Evolutionary conservation across 2,888 invertebrate genomes (phyloP).

Genomic region (Lysandra bellargus): DNA sequence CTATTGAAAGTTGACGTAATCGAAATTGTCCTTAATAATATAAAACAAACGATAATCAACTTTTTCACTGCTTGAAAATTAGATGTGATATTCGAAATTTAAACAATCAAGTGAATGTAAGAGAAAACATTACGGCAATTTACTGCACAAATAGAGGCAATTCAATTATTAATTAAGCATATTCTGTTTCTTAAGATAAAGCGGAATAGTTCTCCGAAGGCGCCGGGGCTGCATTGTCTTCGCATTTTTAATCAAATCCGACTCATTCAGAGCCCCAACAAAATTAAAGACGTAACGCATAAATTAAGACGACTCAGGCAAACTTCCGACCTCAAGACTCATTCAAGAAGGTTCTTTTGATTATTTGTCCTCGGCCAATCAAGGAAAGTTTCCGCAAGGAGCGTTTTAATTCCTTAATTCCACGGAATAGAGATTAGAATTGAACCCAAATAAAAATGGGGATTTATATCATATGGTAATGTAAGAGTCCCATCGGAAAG

Average conservation of each 20-base stretch:
- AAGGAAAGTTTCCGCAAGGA: conserved; percentile 15
- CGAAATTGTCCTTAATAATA: not conserved
- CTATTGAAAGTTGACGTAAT: too few species aligned
- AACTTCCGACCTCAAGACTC: conserved; percentile 63
- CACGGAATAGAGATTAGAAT: conserved; percentile 40
- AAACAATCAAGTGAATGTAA: not conserved
- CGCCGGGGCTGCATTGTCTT: conserved; percentile 56
- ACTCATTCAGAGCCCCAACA: conserved; percentile 51
- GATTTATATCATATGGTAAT: conserved; percentile 64
- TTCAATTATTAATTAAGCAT: conserved; percentile 36
- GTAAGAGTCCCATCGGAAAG: conserved; percentile 71
- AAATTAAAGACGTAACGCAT: conserved; percentile 72
- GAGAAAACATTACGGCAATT: not conserved
- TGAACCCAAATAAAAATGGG: conserved; percentile 30
- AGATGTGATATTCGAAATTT: too few species aligned
- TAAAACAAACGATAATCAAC: too few species aligned
- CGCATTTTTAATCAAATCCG: conserved; percentile 67
- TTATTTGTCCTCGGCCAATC: conserved; percentile 49
- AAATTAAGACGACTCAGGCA: conserved; percentile 67
- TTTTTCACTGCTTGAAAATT: too few species aligned
- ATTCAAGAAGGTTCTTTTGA: conserved; percentile 67
- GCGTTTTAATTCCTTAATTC: conserved; percentile 33
- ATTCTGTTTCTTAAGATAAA: conserved; percentile 44
- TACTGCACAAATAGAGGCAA: conserved; percentile 26
- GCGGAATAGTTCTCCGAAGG: conserved; percentile 47